A percentile compares a stretch with the other conserved stretches of the same genome.
These are phyloP conservation scores for Leptodactylus fallax DNA, from an alignment of 2,797 vertebrate species.

Conservation along the genomic window DNA sequence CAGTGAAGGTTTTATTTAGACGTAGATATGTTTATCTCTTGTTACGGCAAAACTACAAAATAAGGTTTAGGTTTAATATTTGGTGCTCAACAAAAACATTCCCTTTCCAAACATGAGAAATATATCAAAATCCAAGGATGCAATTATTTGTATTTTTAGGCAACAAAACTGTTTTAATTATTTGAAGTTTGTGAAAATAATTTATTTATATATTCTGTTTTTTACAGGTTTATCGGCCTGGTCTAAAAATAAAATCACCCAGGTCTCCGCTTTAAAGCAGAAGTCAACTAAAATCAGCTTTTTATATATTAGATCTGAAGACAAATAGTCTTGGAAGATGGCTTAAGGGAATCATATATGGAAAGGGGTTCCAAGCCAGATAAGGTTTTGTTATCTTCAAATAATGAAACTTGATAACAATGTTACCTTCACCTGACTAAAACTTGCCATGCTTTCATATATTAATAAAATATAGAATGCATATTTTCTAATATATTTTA, in stretches of 20 bases:
- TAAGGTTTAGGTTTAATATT: not conserved
- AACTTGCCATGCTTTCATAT: no score
- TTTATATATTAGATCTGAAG: not conserved
- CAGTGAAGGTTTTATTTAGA: slow-evolving; percentile 50
- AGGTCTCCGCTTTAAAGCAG: no score
- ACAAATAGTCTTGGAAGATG: not conserved
- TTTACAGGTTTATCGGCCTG: no score
- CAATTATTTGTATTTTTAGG: no score
- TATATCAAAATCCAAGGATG: no score
- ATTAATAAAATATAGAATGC: not conserved
- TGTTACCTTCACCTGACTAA: no score
- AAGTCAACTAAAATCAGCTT: not conserved
- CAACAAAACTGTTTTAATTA: no score
- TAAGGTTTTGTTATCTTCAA: no score
- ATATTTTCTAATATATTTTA: not conserved
- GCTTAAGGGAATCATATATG: not conserved
- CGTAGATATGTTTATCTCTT: slow-evolving; percentile 45
- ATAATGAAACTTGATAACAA: no score
- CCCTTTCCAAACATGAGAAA: not conserved
- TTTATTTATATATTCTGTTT: no score
- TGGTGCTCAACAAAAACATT: not conserved
- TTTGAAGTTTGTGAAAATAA: no score
- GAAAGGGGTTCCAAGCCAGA: not conserved
- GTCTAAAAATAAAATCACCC: no score
- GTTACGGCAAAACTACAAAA: not conserved